A percentile compares a stretch with the other conserved stretches of the same genome.
phyloP scores from a whole-genome alignment of 2,797 vertebrate genomes.

The Scomberomorus guttatus region DNA sequence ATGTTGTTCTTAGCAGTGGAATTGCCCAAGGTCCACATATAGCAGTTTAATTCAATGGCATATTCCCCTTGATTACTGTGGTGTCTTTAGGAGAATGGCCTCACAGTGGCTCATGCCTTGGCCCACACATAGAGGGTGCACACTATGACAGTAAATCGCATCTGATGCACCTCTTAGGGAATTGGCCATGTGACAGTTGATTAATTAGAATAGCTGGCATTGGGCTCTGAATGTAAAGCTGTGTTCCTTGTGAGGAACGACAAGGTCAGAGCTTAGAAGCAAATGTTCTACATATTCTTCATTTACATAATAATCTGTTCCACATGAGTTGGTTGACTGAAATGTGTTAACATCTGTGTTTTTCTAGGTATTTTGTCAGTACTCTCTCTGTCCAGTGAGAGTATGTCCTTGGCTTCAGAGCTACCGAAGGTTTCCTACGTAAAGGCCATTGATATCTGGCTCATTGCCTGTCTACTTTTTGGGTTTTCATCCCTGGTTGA shows the following conservation, averaged over 20 bases:
- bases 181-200: too few species aligned
- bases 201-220: too few species aligned
- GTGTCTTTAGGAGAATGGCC: too few species aligned
- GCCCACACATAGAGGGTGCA: too few species aligned
- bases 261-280: not conserved
- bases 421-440: slow-evolving; percentile 98
- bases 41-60: too few species aligned
- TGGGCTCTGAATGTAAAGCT: not conserved
- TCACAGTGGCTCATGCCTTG: too few species aligned
- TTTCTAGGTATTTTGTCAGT: slow-evolving; percentile 95
- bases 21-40: too few species aligned
- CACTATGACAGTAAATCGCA: too few species aligned
- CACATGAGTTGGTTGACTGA: not conserved
- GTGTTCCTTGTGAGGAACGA: too few species aligned
- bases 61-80: too few species aligned
- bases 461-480: slow-evolving; percentile 96
- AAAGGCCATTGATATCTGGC: slow-evolving; percentile 97
- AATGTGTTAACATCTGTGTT: slow-evolving; percentile 24
- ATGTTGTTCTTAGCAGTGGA: too few species aligned
- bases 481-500: slow-evolving; percentile 96
- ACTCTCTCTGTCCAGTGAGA: slow-evolving; percentile 96
- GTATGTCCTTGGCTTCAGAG: slow-evolving; percentile 93
- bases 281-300: not conserved
- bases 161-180: too few species aligned
- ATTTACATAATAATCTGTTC: not conserved